Base-by-base conservation (phyloP, 1,140 invertebrate species). In the Drosophila quadrilineata region DNA sequence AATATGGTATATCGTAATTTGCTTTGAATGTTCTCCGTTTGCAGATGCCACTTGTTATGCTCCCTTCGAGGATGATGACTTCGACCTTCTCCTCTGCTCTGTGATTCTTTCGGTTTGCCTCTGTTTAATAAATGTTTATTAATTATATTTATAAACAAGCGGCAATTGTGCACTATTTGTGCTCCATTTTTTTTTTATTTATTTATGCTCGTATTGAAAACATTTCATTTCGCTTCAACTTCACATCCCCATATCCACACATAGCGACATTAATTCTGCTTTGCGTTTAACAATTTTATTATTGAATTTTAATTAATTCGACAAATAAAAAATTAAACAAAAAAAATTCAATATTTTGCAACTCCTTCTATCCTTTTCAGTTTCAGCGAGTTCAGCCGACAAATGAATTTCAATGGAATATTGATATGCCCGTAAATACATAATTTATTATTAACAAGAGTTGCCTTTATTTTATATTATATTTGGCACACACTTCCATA, bases 261-360 rank as follows among this genome's bases (percentile, higher is more conserved):
- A 45, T 3, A 16, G 29, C 40, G 12, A 48, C 66, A 59, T 80
- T 71, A 80, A 71, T 59, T 77, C 60, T 52, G 57, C 63, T 69
- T 72, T 80, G 63, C 63, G 63, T 62, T 72, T 33, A 71, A 82
- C 54, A 75, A 64, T 80, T 82, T 80, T 82, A 72, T 80, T 80
- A 75, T 75, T 76, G 76, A 80, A 80, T 82, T 80, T 80, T 82
- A 82, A 80, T 80, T 80, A 80, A 80, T 80, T 82, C 66, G 72
- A 76, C 72, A 82, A 82, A 76, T 77, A 79, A 71, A 40, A 21
- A 65, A 65, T 33, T 65, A 40, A 45, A 26, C 62, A 80, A 56
- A 40, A 49, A 50, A 54, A 70, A 62, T 66, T 49, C 59, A 31
- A 31, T 35, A 66, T 58, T 58, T 50, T 17, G 17, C 24, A 28